Evolutionary conservation across 2,888 invertebrate species (phyloP).

Genomic region (Noctua pronuba): DNA sequence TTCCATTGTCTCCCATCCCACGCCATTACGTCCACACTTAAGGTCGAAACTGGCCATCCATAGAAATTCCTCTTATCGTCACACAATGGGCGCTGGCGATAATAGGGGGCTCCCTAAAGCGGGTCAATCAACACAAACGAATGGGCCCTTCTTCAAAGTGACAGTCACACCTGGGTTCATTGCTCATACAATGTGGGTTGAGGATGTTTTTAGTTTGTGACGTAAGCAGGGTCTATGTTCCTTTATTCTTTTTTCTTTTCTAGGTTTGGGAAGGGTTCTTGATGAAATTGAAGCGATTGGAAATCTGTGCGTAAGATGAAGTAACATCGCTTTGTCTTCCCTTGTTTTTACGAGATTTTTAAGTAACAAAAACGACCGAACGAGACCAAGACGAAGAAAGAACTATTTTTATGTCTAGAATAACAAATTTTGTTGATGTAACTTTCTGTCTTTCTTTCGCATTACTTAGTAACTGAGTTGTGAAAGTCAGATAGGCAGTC

Average conservation of each 20-base stretch:
- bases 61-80: conserved; percentile 39
- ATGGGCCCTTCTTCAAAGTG: conserved; percentile 43
- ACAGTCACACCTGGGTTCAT: conserved; percentile 39
- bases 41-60: conserved; percentile 41
- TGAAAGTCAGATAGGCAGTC: neutral
- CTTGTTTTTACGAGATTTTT: neutral
- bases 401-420: neutral
- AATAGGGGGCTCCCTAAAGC: conserved; percentile 38
- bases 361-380: neutral
- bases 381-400: no score
- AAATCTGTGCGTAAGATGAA: neutral
- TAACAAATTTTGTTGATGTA: neutral
- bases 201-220: conserved; percentile 15
- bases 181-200: conserved; percentile 15
- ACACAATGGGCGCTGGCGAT: conserved; percentile 38
- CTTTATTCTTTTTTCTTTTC: neutral
- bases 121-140: conserved; percentile 59
- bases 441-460: neutral
- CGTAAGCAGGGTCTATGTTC: neutral
- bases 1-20: conserved; percentile 23
- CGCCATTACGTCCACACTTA: conserved; percentile 37
- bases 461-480: neutral
- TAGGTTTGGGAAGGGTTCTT: neutral
- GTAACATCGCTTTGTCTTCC: neutral
- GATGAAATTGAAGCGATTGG: neutral